Percentiles rank a stretch among this genome's conserved stretches.
phyloP scores from a whole-genome alignment of 2,797 vertebrate genomes.

The Tamandua tetradactyla region DNA sequence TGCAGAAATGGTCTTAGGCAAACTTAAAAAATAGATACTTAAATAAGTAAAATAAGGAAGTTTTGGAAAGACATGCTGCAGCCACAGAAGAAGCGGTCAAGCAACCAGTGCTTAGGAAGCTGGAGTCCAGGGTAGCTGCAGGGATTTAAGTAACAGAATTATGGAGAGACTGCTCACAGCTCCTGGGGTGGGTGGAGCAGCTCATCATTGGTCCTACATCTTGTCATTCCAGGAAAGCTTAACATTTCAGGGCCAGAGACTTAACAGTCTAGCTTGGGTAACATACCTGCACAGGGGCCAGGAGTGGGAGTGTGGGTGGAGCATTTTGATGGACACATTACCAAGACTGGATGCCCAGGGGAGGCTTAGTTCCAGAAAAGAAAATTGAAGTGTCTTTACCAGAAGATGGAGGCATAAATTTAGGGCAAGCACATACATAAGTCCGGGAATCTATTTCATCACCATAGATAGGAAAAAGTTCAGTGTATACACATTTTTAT shows the following conservation, averaged over 20 bases:
- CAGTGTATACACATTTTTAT: background rate
- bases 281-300: background rate
- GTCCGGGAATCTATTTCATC: background rate
- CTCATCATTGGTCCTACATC: background rate
- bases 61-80: background rate
- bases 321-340: background rate
- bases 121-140: background rate
- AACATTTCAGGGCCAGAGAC: background rate
- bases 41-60: background rate
- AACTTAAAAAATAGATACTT: constrained; percentile 32
- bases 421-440: background rate
- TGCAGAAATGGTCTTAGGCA: constrained; percentile 10
- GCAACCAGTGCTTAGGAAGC: background rate
- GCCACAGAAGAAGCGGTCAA: background rate
- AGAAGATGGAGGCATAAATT: background rate
- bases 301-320: background rate
- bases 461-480: background rate
- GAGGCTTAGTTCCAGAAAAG: background rate
- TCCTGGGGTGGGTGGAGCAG: too few species aligned
- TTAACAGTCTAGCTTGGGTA: background rate
- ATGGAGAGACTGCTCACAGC: background rate
- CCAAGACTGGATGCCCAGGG: background rate
- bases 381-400: background rate
- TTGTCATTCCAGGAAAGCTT: background rate
- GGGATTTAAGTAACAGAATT: background rate